Evolutionary conservation across 2,888 invertebrate species (phyloP).

Genomic region (Polyploca ridens): DNA sequence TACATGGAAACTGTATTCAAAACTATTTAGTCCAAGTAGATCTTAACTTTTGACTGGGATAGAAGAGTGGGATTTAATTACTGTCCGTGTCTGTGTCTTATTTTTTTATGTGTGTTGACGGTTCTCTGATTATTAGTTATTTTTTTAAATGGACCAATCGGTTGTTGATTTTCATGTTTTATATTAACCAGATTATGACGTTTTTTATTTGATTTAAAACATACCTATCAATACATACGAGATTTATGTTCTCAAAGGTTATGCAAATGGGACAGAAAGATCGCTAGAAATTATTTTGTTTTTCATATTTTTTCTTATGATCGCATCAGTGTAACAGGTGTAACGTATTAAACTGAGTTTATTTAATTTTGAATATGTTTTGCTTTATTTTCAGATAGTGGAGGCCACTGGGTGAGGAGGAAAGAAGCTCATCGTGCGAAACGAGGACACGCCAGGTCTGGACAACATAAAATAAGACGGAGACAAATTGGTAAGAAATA

Average conservation of each 20-base stretch:
- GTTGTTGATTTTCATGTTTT: too few species aligned
- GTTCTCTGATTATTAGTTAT: neutral
- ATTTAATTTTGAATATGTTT: neutral
- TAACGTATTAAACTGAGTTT: too few species aligned
- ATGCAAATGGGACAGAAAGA: too few species aligned
- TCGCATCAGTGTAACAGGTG: too few species aligned
- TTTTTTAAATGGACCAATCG: neutral
- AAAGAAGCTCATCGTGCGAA: conserved; percentile 56
- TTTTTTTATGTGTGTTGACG: neutral
- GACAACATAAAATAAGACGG: conserved; percentile 37
- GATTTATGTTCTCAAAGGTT: too few species aligned
- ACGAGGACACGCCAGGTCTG: conserved; percentile 35
- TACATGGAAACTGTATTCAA: conserved; percentile 1
- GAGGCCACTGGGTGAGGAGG: conserved; percentile 56
- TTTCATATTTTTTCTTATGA: too few species aligned
- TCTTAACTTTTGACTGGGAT: neutral
- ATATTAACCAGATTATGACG: too few species aligned
- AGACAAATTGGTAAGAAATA: conserved; percentile 56
- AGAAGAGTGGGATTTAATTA: neutral
- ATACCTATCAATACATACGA: too few species aligned
- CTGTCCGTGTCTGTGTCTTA: neutral
- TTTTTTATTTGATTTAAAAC: too few species aligned
- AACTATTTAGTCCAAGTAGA: neutral
- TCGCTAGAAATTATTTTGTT: too few species aligned
- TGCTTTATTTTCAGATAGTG: conserved; percentile 45